A percentile compares a stretch with the other conserved stretches of the same genome.
These are phyloP conservation scores for Clitarchus hookeri DNA, from an alignment of 2,888 invertebrate species.

Conservation along the genomic window DNA sequence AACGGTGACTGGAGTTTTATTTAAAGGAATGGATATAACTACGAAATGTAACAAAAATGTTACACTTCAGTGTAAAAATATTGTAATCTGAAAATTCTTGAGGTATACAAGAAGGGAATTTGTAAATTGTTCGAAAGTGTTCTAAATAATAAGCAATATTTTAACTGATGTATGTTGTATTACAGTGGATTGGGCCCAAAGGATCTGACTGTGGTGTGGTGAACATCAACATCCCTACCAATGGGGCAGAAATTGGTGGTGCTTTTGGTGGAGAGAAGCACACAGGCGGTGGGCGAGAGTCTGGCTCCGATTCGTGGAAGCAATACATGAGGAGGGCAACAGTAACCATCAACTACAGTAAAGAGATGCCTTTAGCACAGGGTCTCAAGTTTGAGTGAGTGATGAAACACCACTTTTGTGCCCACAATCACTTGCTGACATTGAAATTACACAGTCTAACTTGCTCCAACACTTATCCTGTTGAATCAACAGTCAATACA, in stretches of 20 bases:
- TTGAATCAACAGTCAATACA: too few species aligned
- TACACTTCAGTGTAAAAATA: too few species aligned
- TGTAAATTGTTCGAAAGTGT: too few species aligned
- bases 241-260: constrained; percentile 98
- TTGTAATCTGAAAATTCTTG: too few species aligned
- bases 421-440: too few species aligned
- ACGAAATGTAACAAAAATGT: too few species aligned
- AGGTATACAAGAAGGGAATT: too few species aligned
- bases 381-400: constrained; percentile 95
- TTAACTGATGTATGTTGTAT: constrained; percentile 34
- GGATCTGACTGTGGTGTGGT: constrained; percentile 99
- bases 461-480: too few species aligned
- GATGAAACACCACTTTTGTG: background rate
- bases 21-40: too few species aligned
- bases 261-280: constrained; percentile 97
- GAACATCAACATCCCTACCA: constrained; percentile 97
- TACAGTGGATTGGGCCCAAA: constrained; percentile 88
- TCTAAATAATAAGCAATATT: too few species aligned
- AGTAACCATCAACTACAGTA: constrained; percentile 95
- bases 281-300: constrained; percentile 97
- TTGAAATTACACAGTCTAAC: too few species aligned
- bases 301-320: constrained; percentile 98
- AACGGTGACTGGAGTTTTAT: too few species aligned
- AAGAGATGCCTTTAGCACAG: constrained; percentile 92
- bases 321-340: constrained; percentile 96